phyloP scores from a whole-genome alignment of 1,140 invertebrate genomes.

The Sitophilus oryzae region DNA sequence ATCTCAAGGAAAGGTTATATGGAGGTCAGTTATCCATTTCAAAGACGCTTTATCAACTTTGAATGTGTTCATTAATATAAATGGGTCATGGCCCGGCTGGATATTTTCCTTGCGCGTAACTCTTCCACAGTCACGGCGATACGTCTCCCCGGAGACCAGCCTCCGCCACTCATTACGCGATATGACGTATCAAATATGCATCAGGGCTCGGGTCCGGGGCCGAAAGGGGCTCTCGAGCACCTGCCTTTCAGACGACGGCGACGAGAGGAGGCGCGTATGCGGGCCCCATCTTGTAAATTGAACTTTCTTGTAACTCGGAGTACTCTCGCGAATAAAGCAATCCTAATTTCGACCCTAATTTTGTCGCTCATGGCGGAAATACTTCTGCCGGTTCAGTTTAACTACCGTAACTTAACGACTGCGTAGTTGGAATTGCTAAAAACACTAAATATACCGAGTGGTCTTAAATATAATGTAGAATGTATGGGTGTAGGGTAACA shows the following conservation, averaged over 20 bases:
- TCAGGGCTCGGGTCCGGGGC: neutral
- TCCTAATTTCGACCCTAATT: neutral
- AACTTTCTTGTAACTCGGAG: neutral
- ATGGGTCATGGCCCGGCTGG: neutral
- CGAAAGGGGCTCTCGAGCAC: neutral
- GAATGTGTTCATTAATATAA: slow-evolving; percentile 22
- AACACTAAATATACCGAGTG: too few species aligned
- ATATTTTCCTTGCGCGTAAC: neutral
- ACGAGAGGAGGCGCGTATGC: too few species aligned
- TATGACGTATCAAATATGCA: slow-evolving; percentile 20
- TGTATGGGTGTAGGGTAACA: too few species aligned
- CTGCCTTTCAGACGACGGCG: neutral
- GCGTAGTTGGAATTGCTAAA: too few species aligned
- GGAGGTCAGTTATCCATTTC: neutral
- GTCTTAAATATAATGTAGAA: too few species aligned
- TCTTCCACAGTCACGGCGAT: neutral
- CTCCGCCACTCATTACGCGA: slow-evolving; percentile 10
- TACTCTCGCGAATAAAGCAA: neutral
- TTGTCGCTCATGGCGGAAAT: neutral
- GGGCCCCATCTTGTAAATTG: neutral
- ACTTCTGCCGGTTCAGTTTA: too few species aligned
- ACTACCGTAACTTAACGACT: neutral
- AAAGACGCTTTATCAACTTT: slow-evolving; percentile 12
- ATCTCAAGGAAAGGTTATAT: too few species aligned
- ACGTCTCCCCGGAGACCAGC: slow-evolving; percentile 3